Evolutionary conservation across 2,113 vertebrate species (phyloP), one percentile per base, ranked within the genome.

Genomic region (Cryptoleucopteryx plumbea): DNA sequence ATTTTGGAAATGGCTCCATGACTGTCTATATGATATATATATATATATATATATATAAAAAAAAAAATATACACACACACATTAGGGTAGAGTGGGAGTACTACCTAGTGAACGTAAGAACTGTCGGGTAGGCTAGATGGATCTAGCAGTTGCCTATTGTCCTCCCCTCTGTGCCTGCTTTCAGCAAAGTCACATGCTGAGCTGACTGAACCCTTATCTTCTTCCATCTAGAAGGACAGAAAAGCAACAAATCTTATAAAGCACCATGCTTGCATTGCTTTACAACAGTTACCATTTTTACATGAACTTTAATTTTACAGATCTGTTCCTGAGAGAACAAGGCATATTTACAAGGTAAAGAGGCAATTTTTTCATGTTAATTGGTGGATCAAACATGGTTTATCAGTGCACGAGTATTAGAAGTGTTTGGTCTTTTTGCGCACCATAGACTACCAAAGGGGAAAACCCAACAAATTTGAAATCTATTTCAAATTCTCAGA

Each of bases 171-270:
- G 99, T 98, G 98, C 98, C 98, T 98, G 98, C 98, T 98, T 99
- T 99, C 99, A 99, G 99, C 98, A 99, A 99, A 98, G 99, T 99
- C 99, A 99, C 98, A 98, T 99, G 99, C 99, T 99, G 99, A 99
- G 99, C 99, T 97, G 99, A 99, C 98, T 99, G 99, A 99, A 98
- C 98, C 98, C 98, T 99, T 98, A 98, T 99, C 99, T 98, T 99
- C 99, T 99, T 99, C 99, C 99, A 99, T 99, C 99, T 99, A 98
- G 98, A 99, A 98, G 99, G 98, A 99, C 97, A 99, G 98, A 99
- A 99, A 98, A 99, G 98, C 97, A 98, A 98, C 98, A 98, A 97
- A 98, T 98, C 98, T 98, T 97, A 94, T 75, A 86, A 94, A 91
- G 96, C 96, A 93, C 73, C 90, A 90, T 8, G 82, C 93, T 96